Percentiles rank a stretch among this genome's conserved stretches.
These are phyloP conservation scores for Tympanoctomys barrerae DNA, from an alignment of 2,797 vertebrate genomes.

Conservation along the genomic window DNA sequence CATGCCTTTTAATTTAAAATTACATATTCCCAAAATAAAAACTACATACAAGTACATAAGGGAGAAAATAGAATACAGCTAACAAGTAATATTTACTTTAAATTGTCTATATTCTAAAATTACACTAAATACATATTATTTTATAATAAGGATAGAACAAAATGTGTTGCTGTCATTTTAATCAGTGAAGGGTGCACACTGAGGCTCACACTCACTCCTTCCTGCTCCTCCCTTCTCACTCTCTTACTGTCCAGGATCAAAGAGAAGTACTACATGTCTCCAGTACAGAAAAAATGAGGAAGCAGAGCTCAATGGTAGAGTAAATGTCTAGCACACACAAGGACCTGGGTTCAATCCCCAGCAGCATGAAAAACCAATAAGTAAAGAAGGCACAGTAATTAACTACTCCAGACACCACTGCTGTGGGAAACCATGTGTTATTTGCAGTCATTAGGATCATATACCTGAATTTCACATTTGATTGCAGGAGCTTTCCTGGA, in stretches of 20 bases:
- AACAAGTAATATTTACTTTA: conserved; percentile 14
- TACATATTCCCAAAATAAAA: conserved; percentile 26
- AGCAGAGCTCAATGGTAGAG: background rate
- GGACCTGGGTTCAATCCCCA: background rate
- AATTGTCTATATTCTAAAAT: background rate
- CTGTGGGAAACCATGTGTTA: background rate
- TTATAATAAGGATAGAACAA: conserved; percentile 25
- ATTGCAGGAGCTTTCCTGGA: background rate
- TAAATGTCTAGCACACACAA: background rate
- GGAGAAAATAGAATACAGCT: background rate
- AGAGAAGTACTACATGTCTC: background rate
- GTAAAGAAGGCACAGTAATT: background rate
- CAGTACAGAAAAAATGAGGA: background rate
- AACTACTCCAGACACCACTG: background rate
- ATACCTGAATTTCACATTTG: background rate
- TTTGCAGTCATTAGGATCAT: background rate
- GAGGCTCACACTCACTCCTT: background rate
- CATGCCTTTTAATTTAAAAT: conserved; percentile 19
- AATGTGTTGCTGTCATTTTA: background rate
- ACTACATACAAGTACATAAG: background rate
- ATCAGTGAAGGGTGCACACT: background rate
- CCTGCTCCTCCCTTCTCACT: background rate
- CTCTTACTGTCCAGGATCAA: background rate
- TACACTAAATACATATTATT: background rate
- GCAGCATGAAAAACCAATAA: background rate